Percentiles rank a stretch among this genome's conserved stretches.
phyloP scores from a whole-genome alignment of 2,113 vertebrate genomes.

The Cyphomyrus discorhynchus region DNA sequence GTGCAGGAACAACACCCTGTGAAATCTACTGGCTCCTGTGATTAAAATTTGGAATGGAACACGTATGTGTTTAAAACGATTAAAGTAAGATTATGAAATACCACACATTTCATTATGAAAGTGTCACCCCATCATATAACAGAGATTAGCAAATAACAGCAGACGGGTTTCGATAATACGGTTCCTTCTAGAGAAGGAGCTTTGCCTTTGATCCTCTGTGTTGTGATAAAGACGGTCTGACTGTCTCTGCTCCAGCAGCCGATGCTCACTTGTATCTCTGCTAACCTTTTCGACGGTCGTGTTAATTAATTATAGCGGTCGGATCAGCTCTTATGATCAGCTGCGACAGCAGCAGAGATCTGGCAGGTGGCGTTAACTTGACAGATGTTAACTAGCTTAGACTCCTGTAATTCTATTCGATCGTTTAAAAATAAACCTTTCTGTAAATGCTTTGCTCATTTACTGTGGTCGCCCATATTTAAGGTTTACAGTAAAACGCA shows the following conservation, averaged over 20 bases:
- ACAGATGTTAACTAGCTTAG: not conserved
- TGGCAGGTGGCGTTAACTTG: constrained; percentile 15
- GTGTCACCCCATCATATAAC: not conserved
- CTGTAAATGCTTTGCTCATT: not conserved
- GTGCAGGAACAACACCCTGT: not conserved
- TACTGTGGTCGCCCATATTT: not conserved
- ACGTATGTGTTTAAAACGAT: not conserved
- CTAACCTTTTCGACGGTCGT: not conserved
- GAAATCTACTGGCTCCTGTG: not conserved
- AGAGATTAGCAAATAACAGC: not conserved
- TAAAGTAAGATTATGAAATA: not conserved
- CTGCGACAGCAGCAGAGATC: not conserved
- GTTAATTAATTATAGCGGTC: not conserved
- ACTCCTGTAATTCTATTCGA: not conserved
- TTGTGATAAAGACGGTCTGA: not conserved
- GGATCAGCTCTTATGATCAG: not conserved
- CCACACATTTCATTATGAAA: not conserved
- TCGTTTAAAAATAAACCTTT: not conserved
- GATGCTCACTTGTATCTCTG: not conserved
- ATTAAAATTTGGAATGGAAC: not conserved
- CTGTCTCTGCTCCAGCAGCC: not conserved
- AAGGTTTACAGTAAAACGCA: not conserved
- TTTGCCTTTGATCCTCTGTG: not conserved
- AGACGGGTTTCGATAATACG: not conserved
- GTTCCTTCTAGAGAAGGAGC: not conserved